Evolutionary conservation across 1,140 invertebrate genomes (phyloP).

Genomic region (Drosophila albomicans): DNA sequence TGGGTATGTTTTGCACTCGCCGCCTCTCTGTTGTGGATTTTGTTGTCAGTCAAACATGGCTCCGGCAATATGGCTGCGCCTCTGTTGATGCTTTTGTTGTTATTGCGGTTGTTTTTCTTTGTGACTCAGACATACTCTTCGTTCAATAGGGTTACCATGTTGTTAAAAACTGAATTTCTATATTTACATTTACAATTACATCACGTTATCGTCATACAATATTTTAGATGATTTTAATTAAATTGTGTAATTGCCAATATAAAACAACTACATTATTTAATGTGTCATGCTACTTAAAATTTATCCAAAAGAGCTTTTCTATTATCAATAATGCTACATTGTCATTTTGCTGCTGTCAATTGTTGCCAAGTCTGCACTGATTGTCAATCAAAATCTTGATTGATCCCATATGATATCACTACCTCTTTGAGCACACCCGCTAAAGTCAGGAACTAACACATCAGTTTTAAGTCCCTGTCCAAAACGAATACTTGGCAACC

Average conservation of each 20-base stretch:
- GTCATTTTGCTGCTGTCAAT: neutral
- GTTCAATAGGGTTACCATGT: conserved; percentile 58
- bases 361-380: conserved; percentile 32
- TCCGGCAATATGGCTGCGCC: conserved; percentile 72
- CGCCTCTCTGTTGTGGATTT: conserved; percentile 56
- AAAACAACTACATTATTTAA: neutral
- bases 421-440: neutral
- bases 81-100: conserved; percentile 31
- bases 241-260: neutral
- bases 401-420: conserved; percentile 54
- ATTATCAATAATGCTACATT: conserved; percentile 14
- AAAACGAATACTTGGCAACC: conserved; percentile 60
- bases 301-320: no score
- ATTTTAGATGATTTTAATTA: no score
- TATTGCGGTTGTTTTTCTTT: conserved; percentile 40
- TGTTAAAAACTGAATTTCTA: conserved; percentile 21
- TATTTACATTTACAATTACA: no score
- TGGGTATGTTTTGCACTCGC: conserved; percentile 75
- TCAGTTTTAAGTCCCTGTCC: conserved; percentile 43
- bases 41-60: conserved; percentile 68
- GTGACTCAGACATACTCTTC: conserved; percentile 60
- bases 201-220: no score
- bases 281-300: conserved; percentile 6
- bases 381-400: conserved; percentile 58
- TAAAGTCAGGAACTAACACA: conserved; percentile 32